Percentiles rank a stretch among this genome's conserved stretches.
Evolutionary conservation across 2,113 vertebrate species (phyloP).

Genomic region (Zapus hudsonius): DNA sequence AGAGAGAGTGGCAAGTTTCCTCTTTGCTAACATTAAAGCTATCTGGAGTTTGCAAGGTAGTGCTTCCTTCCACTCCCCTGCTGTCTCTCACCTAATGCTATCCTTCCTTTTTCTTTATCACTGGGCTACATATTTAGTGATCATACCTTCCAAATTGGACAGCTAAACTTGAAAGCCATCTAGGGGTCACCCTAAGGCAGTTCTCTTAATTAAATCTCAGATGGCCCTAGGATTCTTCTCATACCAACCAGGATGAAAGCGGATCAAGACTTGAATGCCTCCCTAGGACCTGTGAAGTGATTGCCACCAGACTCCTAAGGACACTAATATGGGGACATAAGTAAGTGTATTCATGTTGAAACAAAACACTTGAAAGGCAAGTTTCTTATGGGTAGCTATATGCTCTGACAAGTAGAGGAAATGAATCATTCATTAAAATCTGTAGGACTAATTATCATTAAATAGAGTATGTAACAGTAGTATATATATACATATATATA

Average conservation of each 20-base stretch:
- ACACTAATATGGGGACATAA: neutral
- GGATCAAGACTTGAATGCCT: neutral
- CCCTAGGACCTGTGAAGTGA: neutral
- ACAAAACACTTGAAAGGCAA: neutral
- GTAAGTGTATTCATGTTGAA: neutral
- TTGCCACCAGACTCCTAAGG: neutral
- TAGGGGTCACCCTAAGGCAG: neutral
- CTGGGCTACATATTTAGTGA: neutral
- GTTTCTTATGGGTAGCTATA: neutral
- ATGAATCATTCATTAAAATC: neutral
- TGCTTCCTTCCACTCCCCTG: neutral
- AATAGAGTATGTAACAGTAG: neutral
- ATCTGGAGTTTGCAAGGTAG: neutral
- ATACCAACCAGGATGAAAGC: neutral
- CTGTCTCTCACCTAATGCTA: neutral
- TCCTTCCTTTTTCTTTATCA: slow-evolving; percentile 4
- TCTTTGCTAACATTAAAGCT: slow-evolving; percentile 8
- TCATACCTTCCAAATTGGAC: neutral
- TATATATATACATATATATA: no score
- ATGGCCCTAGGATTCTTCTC: slow-evolving; percentile 7
- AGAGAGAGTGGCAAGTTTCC: neutral
- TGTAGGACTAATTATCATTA: neutral
- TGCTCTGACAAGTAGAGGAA: neutral
- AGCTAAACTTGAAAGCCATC: neutral
- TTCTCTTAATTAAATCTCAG: slow-evolving; percentile 24